These are phyloP conservation scores for Poecilia wingei DNA, from an alignment of 2,797 vertebrate genomes.

Conservation along the genomic window DNA sequence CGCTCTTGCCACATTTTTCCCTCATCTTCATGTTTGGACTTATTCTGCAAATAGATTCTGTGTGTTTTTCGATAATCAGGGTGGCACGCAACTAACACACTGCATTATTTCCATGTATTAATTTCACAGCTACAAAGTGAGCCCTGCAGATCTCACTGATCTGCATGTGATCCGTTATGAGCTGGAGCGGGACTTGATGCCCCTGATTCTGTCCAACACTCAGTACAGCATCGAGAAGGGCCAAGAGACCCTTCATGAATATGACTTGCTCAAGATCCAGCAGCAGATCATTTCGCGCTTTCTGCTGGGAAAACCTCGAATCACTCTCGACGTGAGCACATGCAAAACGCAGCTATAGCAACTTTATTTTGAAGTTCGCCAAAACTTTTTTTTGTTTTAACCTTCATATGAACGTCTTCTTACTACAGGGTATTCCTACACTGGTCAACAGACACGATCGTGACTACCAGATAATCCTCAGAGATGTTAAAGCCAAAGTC, in stretches of 20 bases:
- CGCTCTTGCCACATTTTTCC: slow-evolving; percentile 53
- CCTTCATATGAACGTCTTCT: neutral
- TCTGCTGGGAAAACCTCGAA: slow-evolving; percentile 90
- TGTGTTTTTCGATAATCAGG: neutral
- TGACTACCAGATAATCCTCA: slow-evolving; percentile 90
- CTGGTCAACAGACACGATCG: slow-evolving; percentile 88
- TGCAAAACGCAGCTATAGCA: neutral
- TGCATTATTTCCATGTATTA: neutral
- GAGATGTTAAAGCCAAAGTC: slow-evolving; percentile 84
- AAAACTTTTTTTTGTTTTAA: neutral
- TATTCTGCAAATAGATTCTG: neutral
- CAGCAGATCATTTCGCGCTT: slow-evolving; percentile 89
- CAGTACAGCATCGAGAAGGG: slow-evolving; percentile 93
- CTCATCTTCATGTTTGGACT: neutral
- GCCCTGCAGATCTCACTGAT: slow-evolving; percentile 87
- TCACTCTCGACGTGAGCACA: slow-evolving; percentile 83
- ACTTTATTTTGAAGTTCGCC: neutral
- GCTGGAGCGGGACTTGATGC: slow-evolving; percentile 87
- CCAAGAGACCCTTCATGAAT: slow-evolving; percentile 85
- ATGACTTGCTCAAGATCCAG: slow-evolving; percentile 91
- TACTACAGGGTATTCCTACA: slow-evolving; percentile 89
- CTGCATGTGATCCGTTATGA: slow-evolving; percentile 93
- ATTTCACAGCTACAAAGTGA: slow-evolving; percentile 86
- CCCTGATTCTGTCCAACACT: slow-evolving; percentile 91
- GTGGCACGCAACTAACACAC: fast-evolving